phyloP scores from a whole-genome alignment of 2,113 vertebrate species.

The Acanthisitta chloris region DNA sequence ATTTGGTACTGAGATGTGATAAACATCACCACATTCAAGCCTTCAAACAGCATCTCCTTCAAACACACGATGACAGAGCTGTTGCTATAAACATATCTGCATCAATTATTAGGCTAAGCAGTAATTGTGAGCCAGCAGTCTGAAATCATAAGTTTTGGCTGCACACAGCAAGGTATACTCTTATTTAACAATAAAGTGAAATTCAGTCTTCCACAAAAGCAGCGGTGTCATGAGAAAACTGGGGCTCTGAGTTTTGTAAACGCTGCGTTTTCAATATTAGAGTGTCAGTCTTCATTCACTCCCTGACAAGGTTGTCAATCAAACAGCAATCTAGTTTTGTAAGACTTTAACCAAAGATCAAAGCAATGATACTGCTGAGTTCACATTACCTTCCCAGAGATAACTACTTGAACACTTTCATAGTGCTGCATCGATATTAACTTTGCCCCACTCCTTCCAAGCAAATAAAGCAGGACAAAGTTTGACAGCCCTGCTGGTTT shows the following conservation, averaged over 20 bases:
- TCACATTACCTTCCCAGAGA: constrained; percentile 72
- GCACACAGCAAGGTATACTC: constrained; percentile 18
- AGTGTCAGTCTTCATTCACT: constrained; percentile 80
- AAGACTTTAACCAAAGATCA: constrained; percentile 75
- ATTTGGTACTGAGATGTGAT: constrained; percentile 8
- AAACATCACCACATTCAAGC: neutral
- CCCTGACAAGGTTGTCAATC: constrained; percentile 77
- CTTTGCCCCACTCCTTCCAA: constrained; percentile 49
- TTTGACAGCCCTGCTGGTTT: constrained; percentile 21
- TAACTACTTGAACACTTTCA: constrained; percentile 57
- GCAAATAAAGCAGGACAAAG: constrained; percentile 40
- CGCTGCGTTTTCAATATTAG: constrained; percentile 75
- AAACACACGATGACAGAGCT: neutral
- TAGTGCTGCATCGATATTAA: constrained; percentile 60
- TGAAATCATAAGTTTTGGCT: neutral
- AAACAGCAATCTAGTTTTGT: constrained; percentile 74
- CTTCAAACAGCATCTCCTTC: neutral
- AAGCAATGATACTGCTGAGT: constrained; percentile 79
- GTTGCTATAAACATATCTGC: constrained; percentile 8
- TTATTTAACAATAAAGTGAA: constrained; percentile 65
- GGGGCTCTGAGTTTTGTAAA: constrained; percentile 64
- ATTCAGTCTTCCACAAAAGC: constrained; percentile 69
- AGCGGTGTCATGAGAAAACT: constrained; percentile 78
- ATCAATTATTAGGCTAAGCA: neutral
- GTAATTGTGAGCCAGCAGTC: constrained; percentile 5